phyloP scores from a whole-genome alignment of 2,797 vertebrate genomes.

The Melanogrammus aeglefinus region DNA sequence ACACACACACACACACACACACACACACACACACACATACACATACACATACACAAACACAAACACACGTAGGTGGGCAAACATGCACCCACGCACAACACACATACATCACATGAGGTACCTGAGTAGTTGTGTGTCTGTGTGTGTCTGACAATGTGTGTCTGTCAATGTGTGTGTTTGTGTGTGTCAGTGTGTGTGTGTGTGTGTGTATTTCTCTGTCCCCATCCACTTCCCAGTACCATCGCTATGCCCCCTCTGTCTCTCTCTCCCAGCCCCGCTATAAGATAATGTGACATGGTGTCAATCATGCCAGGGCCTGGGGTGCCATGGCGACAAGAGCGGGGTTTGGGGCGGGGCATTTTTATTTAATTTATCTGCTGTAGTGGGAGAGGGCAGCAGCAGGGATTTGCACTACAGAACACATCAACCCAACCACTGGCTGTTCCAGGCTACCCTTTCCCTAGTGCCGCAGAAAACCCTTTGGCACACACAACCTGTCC shows the following conservation, averaged over 20 bases:
- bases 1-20: slow-evolving; percentile 7
- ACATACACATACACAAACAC: no score
- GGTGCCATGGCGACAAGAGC: slow-evolving; percentile 63
- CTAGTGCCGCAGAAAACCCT: no score
- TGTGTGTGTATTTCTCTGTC: slow-evolving; percentile 34
- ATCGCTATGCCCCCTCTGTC: slow-evolving; percentile 34
- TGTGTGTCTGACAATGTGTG: slow-evolving; percentile 43
- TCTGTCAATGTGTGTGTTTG: slow-evolving; percentile 25
- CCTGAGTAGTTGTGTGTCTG: slow-evolving; percentile 60
- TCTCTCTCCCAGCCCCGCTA: slow-evolving; percentile 62
- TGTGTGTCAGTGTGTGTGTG: slow-evolving; percentile 19
- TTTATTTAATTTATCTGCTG: slow-evolving; percentile 21
- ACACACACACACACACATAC: slow-evolving; percentile 7
- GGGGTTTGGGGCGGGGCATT: slow-evolving; percentile 58
- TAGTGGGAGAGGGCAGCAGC: slow-evolving; percentile 68
- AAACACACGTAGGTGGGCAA: slow-evolving; percentile 10
- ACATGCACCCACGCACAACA: slow-evolving; percentile 39
- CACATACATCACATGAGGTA: slow-evolving; percentile 54
- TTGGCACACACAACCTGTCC: no score
- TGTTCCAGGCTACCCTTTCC: slow-evolving; percentile 37
- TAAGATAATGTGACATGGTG: slow-evolving; percentile 76
- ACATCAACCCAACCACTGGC: slow-evolving; percentile 46
- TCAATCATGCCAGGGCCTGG: slow-evolving; percentile 72
- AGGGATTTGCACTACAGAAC: slow-evolving; percentile 44
- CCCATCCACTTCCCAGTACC: slow-evolving; percentile 75